These are phyloP conservation scores for Magallana angulata DNA, from an alignment of 1,140 invertebrate genomes.

Conservation along the genomic window DNA sequence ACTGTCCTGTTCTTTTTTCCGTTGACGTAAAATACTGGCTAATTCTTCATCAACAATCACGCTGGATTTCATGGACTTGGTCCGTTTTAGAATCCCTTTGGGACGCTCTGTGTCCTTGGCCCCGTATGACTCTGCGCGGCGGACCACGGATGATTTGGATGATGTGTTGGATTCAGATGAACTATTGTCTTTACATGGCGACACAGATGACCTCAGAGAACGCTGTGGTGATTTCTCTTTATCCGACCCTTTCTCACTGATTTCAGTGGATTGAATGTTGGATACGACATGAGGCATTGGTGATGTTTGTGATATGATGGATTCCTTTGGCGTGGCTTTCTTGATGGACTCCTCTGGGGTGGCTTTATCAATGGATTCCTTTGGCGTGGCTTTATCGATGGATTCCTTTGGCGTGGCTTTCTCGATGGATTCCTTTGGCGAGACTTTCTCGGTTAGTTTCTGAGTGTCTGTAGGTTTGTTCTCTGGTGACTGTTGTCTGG, in stretches of 20 bases:
- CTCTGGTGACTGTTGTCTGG: neutral
- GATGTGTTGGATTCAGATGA: constrained; percentile 19
- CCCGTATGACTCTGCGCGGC: constrained; percentile 54
- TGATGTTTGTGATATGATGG: neutral
- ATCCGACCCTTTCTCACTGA: constrained; percentile 34
- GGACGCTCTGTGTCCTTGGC: constrained; percentile 45
- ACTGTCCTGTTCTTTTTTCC: constrained; percentile 54
- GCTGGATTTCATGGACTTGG: constrained; percentile 62
- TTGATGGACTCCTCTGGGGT: neutral
- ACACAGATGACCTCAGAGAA: constrained; percentile 42
- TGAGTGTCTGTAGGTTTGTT: neutral
- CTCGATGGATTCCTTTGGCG: neutral
- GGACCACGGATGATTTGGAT: neutral
- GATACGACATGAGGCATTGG: neutral
- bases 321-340: neutral
- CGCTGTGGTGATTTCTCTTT: constrained; percentile 40
- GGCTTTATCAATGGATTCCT: neutral
- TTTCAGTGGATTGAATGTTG: constrained; percentile 8
- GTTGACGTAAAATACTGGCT: constrained; percentile 57
- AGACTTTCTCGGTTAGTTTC: neutral
- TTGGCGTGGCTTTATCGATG: neutral
- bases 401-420: neutral
- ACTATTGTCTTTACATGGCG: constrained; percentile 34
- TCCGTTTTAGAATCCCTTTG: constrained; percentile 64
- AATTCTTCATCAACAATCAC: constrained; percentile 64